Conservation (phyloP, 2,797 vertebrate genomes). For the Aulostomus chinensis region DNA sequence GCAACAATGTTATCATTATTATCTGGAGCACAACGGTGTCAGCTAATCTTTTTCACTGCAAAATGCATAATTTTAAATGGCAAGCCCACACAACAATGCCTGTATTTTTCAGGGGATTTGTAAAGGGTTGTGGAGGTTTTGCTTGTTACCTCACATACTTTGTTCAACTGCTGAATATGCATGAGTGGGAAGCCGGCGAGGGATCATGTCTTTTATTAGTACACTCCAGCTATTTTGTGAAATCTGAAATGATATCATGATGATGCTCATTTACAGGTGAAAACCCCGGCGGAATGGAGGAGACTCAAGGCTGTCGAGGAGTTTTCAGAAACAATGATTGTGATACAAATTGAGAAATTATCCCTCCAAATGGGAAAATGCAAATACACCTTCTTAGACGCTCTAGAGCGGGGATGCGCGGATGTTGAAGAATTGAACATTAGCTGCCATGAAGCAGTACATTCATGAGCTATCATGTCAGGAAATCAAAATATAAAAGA, state of each 20-base stretch:
- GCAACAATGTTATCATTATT: conserved; percentile 57
- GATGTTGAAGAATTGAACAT: conserved; percentile 12
- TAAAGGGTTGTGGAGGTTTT: conserved; percentile 26
- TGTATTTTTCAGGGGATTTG: conserved; percentile 12
- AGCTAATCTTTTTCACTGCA: conserved; percentile 41
- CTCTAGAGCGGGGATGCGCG: conserved; percentile 2
- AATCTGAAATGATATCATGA: neutral
- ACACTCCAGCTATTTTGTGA: neutral
- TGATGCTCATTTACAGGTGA: neutral
- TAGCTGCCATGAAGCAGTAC: conserved; percentile 11
- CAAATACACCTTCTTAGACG: neutral
- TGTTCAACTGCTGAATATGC: conserved; percentile 8
- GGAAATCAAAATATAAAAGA: conserved; percentile 17
- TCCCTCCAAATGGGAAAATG: neutral
- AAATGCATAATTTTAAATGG: conserved; percentile 30
- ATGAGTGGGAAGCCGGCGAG: conserved; percentile 4
- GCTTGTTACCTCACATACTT: too few relatives aligned
- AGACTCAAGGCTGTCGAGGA: neutral
- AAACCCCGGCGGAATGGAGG: too few relatives aligned
- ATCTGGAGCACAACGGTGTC: conserved; percentile 38
- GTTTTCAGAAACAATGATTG: neutral
- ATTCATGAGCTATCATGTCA: conserved; percentile 31
- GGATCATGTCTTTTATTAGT: neutral
- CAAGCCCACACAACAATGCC: conserved; percentile 23
- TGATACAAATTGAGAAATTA: neutral